Base-by-base conservation (phyloP, 2,113 vertebrate genomes). In the Heterochromis multidens region DNA sequence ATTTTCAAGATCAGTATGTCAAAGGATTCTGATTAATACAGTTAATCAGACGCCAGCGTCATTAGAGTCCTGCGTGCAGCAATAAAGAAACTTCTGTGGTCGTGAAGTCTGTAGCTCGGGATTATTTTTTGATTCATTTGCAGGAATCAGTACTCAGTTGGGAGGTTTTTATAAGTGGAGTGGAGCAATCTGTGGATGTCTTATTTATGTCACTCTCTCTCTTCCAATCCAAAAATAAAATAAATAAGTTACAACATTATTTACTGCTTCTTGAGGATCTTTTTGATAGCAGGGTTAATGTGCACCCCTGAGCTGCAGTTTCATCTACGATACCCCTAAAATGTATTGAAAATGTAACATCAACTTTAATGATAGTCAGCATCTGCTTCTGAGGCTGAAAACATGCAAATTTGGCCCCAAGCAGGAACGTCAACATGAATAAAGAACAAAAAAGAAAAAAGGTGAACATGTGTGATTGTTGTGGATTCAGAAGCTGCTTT, bases 61-160 rank as follows among this genome's bases (percentile, higher is more conserved):
- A 14, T 56, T 33, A 7, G 12, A 46, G 35, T 60, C 33, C 62
- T 56, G 17, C 33, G 0, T 13, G 67, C 12, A 40, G 31, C 46
- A 27, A 19, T 80, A 8, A 86, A 87, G 56, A 74, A 76, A 83
- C 33, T 46, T 70, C 1, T 40, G 37, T 40, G 37, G 37, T 9
- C 25, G 16, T 19, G 29, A 25, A 74, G 67, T 83, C 78, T 82
- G 67, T 17, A 61, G 19, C 23, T 65, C 21, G 43, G 12, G 21
- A 87, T 87, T 89, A 81, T 79, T 90, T 57, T 87, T 82, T 76
- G 82, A 87, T 87, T 85, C 23, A 46, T 78, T 67, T 85, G 29
- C 57, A 61, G 59, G n/a, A 81, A 77, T 72, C 31, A n/a, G 49
- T 19, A 4, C 56, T 87, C 78, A 82, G 63, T 19, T 77, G 37